Conservation (phyloP, 1,140 invertebrate species). For the Caerostris extrusa region DNA sequence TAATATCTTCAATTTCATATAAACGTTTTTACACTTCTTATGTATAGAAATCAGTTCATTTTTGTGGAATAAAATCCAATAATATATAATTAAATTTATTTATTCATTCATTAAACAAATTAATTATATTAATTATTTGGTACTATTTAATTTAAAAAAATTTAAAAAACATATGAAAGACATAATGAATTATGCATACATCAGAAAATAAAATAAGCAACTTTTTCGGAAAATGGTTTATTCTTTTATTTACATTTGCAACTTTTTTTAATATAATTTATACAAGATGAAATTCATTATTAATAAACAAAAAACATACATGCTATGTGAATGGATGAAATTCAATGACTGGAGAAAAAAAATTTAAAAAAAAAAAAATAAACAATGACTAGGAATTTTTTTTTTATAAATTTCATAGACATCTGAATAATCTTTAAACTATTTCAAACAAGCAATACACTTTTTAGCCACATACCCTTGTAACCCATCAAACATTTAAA, state of each 20-base stretch:
- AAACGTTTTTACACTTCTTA: too few relatives aligned
- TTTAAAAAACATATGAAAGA: too few relatives aligned
- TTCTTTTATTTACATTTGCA: constrained; percentile 11
- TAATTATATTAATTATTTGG: too few relatives aligned
- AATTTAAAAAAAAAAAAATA: neutral
- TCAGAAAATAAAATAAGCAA: neutral
- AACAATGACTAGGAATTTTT: neutral
- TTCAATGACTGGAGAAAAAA: neutral
- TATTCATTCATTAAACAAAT: too few relatives aligned
- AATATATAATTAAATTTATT: too few relatives aligned
- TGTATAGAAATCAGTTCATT: too few relatives aligned
- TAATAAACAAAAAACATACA: neutral
- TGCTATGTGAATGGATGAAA: neutral
- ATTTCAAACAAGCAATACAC: neutral
- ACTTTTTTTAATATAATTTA: neutral
- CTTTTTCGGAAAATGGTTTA: neutral
- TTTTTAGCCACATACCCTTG: neutral
- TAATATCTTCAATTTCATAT: too few relatives aligned
- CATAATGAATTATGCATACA: too few relatives aligned
- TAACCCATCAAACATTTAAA: neutral
- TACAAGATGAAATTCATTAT: neutral
- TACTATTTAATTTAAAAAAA: too few relatives aligned
- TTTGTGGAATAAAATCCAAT: too few relatives aligned
- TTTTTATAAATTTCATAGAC: neutral
- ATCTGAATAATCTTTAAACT: neutral